Evolutionary conservation across 2,888 invertebrate species (phyloP).

Genomic region (Drosophila lutescens): DNA sequence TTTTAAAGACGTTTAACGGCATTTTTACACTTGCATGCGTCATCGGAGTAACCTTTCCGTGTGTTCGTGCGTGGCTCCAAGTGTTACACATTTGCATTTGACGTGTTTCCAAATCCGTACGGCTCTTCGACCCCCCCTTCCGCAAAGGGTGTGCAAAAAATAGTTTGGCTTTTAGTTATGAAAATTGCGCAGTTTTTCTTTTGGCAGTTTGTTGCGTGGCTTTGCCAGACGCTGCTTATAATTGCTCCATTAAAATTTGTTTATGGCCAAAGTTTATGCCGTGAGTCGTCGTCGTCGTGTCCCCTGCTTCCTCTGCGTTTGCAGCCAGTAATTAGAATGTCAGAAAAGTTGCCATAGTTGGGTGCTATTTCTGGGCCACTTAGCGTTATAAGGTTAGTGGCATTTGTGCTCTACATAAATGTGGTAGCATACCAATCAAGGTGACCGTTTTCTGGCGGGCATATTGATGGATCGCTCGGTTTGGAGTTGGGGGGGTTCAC

Average conservation of each 20-base stretch:
- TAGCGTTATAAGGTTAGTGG: constrained; percentile 5
- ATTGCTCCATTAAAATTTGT: constrained; percentile 79
- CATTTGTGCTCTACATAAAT: constrained; percentile 1
- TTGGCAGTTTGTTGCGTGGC: constrained; percentile 51
- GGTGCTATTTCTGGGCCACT: constrained; percentile 46
- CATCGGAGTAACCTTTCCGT: constrained; percentile 60
- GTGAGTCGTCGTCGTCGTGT: constrained; percentile 40
- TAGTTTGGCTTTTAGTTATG: constrained; percentile 67
- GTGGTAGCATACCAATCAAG: neutral
- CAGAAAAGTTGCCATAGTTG: constrained; percentile 49
- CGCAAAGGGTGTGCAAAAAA: constrained; percentile 48
- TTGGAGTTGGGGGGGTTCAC: neutral
- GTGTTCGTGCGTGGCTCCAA: constrained; percentile 58
- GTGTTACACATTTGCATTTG: constrained; percentile 77
- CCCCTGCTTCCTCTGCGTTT: constrained; percentile 6
- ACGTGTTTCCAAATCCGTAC: constrained; percentile 27
- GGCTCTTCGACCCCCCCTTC: neutral
- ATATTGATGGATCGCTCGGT: constrained; percentile 26
- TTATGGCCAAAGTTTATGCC: constrained; percentile 72
- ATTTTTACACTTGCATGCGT: constrained; percentile 67
- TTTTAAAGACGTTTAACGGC: constrained; percentile 50
- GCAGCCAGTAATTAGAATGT: constrained; percentile 68
- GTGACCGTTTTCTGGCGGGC: neutral
- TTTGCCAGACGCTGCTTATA: constrained; percentile 72
- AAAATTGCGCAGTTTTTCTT: constrained; percentile 53